Evolutionary conservation across 2,113 vertebrate species (phyloP).

Genomic region (Plectropomus leopardus): DNA sequence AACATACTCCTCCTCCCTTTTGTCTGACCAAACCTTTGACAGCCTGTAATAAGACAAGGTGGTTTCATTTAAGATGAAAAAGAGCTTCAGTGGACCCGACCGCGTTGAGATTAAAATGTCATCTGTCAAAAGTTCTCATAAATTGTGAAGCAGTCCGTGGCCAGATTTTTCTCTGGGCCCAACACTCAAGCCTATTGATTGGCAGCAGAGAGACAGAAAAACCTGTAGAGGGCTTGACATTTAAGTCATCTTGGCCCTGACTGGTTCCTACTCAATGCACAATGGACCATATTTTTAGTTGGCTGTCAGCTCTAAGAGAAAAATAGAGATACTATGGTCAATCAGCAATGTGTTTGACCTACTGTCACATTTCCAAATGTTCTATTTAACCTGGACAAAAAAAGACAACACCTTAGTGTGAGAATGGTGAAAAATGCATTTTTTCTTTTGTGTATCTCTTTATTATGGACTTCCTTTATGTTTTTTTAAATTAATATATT

Average conservation of each 20-base stretch:
- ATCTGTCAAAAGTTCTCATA: slow-evolving; percentile 23
- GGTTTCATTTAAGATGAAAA: slow-evolving; percentile 23
- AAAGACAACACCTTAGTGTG: background rate
- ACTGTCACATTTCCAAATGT: background rate
- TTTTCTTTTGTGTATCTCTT: background rate
- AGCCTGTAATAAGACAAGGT: background rate
- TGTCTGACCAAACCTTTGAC: background rate
- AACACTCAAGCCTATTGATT: slow-evolving; percentile 18
- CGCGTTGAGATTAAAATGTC: slow-evolving; percentile 21
- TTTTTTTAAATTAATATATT: background rate
- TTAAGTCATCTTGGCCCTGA: background rate
- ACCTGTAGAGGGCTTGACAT: background rate
- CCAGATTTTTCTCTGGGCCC: slow-evolving; percentile 17
- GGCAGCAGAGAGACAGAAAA: slow-evolving; percentile 13
- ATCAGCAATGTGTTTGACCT: background rate
- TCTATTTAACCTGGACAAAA: background rate
- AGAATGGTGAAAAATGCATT: background rate
- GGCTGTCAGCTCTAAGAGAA: background rate
- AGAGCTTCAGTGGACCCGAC: slow-evolving; percentile 7
- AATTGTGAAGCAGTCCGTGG: background rate
- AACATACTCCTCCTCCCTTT: background rate
- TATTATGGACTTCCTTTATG: background rate
- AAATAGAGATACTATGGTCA: background rate
- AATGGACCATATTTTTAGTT: background rate
- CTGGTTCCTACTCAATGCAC: background rate